Conservation (phyloP, 2,113 vertebrate species). For the Dromiciops gliroides region DNA sequence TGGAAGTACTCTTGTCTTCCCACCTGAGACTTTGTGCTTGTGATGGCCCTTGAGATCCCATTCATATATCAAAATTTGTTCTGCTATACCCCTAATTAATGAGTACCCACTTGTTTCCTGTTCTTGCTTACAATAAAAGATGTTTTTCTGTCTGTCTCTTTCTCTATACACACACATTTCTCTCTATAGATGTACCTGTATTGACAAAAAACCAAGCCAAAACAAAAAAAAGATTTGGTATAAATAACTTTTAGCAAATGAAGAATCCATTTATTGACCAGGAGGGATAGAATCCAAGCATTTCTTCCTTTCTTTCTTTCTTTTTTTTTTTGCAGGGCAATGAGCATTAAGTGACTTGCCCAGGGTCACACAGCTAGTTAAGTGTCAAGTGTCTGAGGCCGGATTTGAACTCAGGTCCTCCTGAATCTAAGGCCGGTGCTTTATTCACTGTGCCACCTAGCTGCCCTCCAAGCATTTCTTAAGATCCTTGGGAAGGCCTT, state of each 20-base stretch:
- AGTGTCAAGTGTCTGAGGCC: no score
- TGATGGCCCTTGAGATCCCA: background rate
- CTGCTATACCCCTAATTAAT: background rate
- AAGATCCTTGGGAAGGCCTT: no score
- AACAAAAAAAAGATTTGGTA: background rate
- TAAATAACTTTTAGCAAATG: background rate
- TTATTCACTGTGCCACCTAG: no score
- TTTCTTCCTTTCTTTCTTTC: no score
- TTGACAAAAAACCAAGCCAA: no score
- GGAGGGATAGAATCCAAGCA: background rate
- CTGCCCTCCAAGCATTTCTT: no score
- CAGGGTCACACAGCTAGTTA: no score
- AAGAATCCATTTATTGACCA: background rate
- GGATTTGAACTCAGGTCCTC: no score
- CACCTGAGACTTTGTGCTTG: background rate
- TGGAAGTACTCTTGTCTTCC: background rate
- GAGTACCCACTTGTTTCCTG: background rate
- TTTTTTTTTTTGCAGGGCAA: no score
- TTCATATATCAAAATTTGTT: background rate
- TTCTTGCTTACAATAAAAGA: background rate
- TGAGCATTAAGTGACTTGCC: no score
- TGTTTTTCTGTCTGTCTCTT: background rate
- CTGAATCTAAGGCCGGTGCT: no score
- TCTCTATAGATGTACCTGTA: background rate
- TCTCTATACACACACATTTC: background rate